Conservation (phyloP, 2,888 invertebrate species). For the Callyntrura guangdongensis region DNA sequence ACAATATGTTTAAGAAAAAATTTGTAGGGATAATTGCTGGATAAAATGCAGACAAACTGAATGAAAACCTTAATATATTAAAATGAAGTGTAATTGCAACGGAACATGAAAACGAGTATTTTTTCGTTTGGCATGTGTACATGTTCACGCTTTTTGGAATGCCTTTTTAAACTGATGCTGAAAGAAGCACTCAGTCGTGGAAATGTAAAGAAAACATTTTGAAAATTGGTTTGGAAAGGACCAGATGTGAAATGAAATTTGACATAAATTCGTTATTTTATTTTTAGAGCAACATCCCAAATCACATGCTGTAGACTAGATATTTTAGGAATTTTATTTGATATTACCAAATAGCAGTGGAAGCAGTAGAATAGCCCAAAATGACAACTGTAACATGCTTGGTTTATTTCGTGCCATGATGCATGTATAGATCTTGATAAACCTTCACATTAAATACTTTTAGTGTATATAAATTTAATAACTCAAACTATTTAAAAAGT, state of each 20-base stretch:
- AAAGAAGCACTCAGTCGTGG: slow-evolving; percentile 72
- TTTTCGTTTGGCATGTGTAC: neutral
- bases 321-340: neutral
- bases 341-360: slow-evolving; percentile 49
- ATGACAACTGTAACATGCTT: slow-evolving; percentile 5
- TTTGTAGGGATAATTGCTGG: neutral
- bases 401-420: slow-evolving; percentile 37
- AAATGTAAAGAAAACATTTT: slow-evolving; percentile 53
- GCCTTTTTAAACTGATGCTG: slow-evolving; percentile 18
- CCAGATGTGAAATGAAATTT: slow-evolving; percentile 75
- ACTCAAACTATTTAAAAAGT: no score
- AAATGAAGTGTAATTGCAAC: neutral
- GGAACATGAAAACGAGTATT: neutral
- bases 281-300: slow-evolving; percentile 64
- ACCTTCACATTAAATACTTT: neutral
- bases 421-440: neutral
- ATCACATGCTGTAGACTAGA: slow-evolving; percentile 4
- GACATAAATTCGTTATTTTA: slow-evolving; percentile 73
- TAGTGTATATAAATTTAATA: no score
- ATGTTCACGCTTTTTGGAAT: no score
- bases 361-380: slow-evolving; percentile 6
- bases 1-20: slow-evolving; percentile 8
- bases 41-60: neutral
- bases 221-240: slow-evolving; percentile 72
- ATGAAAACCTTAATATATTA: no score